Conservation (phyloP, 2,888 invertebrate genomes). For the Panopea generosa region DNA sequence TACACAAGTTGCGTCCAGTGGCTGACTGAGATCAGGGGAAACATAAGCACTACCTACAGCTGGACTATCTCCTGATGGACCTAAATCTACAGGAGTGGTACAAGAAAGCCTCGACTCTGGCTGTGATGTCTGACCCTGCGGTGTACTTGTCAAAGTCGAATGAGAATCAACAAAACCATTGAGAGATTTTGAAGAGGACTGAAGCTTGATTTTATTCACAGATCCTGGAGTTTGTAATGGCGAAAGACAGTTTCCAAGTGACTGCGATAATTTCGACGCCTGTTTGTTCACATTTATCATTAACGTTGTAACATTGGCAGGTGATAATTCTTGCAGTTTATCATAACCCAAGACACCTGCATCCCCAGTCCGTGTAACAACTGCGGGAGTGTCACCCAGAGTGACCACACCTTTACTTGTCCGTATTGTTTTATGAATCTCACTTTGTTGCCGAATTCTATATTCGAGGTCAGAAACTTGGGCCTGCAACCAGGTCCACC, state of each 20-base stretch:
- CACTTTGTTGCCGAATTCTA: conserved; percentile 94
- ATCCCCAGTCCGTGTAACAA: conserved; percentile 32
- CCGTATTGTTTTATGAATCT: conserved; percentile 88
- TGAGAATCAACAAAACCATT: conserved; percentile 64
- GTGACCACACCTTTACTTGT: conserved; percentile 88
- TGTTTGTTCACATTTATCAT: conserved; percentile 81
- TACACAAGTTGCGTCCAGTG: conserved; percentile 78
- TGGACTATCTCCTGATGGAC: conserved; percentile 58
- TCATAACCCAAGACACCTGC: neutral
- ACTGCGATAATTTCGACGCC: conserved; percentile 78
- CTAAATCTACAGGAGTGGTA: conserved; percentile 32
- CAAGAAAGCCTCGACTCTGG: neutral
- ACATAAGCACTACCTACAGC: conserved; percentile 38
- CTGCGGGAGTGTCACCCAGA: conserved; percentile 79
- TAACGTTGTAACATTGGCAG: conserved; percentile 79
- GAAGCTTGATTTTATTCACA: conserved; percentile 34
- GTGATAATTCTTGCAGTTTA: conserved; percentile 71
- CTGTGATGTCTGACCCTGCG: conserved; percentile 20
- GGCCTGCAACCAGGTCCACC: conserved; percentile 97
- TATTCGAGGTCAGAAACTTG: conserved; percentile 97
- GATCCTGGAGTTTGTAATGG: conserved; percentile 58
- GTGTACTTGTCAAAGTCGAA: conserved; percentile 20
- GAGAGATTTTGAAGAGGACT: conserved; percentile 50
- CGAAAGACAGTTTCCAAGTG: conserved; percentile 80
- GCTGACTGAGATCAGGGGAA: conserved; percentile 57